Base-by-base conservation (phyloP, 2,797 vertebrate species). In the Spinibarbus caldwelli region DNA sequence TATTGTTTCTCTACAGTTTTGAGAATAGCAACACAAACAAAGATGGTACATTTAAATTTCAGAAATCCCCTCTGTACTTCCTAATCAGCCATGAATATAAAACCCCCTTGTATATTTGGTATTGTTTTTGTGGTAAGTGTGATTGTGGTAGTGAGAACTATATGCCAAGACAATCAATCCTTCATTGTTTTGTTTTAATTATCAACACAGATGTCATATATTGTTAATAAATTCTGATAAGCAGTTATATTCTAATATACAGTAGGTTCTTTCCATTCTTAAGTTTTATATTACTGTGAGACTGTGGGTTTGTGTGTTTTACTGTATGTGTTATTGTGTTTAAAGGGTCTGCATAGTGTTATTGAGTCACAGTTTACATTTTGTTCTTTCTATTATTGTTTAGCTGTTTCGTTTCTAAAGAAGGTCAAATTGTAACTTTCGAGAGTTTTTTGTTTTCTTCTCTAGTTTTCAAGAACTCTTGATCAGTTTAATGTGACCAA, bases 181-280 rank as follows among this genome's bases (percentile, higher is more conserved):
- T 62, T 78, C 14, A 26, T 41, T 41, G 23, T 59, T 62, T 76
- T 21, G 68, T 31, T 21, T 57, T 85, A 49, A 77, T n/a, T 38
- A 45, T 78, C 36, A 23, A 59, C 57, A 67, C 79, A 52, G n/a
- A n/a, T n/a, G n/a, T n/a, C n/a, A n/a, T n/a, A n/a, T n/a, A n/a
- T n/a, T n/a, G n/a, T n/a, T n/a, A 34, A 84, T 86, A 54, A 67
- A 87, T 91, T 90, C 90, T 93, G 89, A 90, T 90, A 86, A 91
- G 17, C 82, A 80, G 85, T 82, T 21, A 78, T 86, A 34, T 87
- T 73, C 86, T 87, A 88, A 85, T 91, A 52, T 57, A 41, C 67
- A 70, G 5, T 66, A 31, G 19, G 7, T 47, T 64, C 3, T 64
- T 15, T 71, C 88, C 90, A 91, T 92, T 92, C 29, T 64, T 26